Evolutionary conservation across 1,140 invertebrate species (phyloP).

Genomic region (Zaprionus taronus): DNA sequence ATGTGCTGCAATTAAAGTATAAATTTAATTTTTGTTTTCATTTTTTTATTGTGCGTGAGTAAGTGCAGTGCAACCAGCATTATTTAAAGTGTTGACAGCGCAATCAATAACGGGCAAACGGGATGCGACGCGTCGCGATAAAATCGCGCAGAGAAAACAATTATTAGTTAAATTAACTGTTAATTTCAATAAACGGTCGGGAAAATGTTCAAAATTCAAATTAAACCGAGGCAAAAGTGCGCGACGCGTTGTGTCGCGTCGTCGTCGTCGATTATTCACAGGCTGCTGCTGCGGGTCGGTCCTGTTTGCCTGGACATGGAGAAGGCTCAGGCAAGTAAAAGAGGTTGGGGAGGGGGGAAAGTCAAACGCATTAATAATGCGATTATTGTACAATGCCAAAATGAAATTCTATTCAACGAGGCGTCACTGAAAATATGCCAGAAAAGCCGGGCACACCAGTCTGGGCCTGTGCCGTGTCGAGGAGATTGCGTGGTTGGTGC

Average conservation of each 20-base stretch:
- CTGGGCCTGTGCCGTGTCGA: conserved; percentile 1
- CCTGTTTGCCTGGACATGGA: conserved; percentile 28
- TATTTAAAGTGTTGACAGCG: conserved; percentile 66
- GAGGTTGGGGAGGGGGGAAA: conserved; percentile 12
- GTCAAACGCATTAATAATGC: conserved; percentile 71
- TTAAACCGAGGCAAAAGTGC: conserved; percentile 3
- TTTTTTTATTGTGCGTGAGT: conserved; percentile 5
- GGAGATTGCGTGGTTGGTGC: background rate
- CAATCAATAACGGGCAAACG: conserved; percentile 14
- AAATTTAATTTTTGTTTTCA: conserved; percentile 12
- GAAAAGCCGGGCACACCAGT: conserved; percentile 5
- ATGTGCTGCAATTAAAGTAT: conserved; percentile 14
- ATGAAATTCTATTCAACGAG: conserved; percentile 59
- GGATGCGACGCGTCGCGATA: conserved; percentile 54
- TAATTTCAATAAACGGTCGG: conserved; percentile 61
- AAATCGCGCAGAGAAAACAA: conserved; percentile 70
- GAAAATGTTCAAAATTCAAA: conserved; percentile 11
- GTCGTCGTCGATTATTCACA: background rate
- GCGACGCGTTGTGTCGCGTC: background rate
- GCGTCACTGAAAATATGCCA: conserved; percentile 53
- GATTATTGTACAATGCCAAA: conserved; percentile 69
- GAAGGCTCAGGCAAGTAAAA: background rate
- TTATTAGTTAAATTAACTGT: conserved; percentile 79
- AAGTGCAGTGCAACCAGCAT: conserved; percentile 54
- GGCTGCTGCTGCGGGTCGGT: conserved; percentile 38